Base-by-base conservation (phyloP, 1,140 invertebrate genomes). In the Drosophila funebris region DNA sequence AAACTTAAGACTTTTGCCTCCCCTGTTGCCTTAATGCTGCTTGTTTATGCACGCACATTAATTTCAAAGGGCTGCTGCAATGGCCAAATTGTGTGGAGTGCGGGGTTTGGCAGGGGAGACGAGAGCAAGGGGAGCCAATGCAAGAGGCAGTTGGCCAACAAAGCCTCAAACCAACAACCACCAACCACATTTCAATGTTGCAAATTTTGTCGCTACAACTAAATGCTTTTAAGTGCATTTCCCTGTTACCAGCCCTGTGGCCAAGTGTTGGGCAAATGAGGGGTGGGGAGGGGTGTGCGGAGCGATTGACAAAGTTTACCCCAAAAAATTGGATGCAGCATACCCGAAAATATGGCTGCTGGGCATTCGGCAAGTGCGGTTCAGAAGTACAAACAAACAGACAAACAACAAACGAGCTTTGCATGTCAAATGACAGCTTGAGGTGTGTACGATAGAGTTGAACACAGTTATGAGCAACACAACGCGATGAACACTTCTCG, bases 151-250 rank as follows among this genome's bases (percentile, higher is more conserved):
- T 11, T 54, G 44, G 48, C 63, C 63, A 67, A 58, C 33, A 48
- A 58, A 41, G 44, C 44, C 57, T 50, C 36, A 29, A 29, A 68
- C 39, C 22, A 31, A 24, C 56, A 50, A 73, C 79, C 75, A 69
- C 29, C 58, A 48, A 77, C 82, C 77, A 53, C 83, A 87, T 87
- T 79, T 73, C 75, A 73, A 75, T 78, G 78, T 75, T 81, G 67
- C 74, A 85, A 70, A 79, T 85, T 66, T 74, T 74, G 76, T 81
- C 73, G 82, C 73, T 60, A 88, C 82, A 87, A 88, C 83, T 82
- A 88, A 88, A 87, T 87, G 83, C 83, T 88, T 83, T 88, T 87
- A 87, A 87, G 83, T 87, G 83, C 83, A 87, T 72, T 87, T 88
- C 56, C 69, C 69, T 87, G 82, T 81, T 44, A 37, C 27, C 64